phyloP scores from a whole-genome alignment of 2,797 vertebrate species.

The Ctenochaetus hawaiiensis region DNA sequence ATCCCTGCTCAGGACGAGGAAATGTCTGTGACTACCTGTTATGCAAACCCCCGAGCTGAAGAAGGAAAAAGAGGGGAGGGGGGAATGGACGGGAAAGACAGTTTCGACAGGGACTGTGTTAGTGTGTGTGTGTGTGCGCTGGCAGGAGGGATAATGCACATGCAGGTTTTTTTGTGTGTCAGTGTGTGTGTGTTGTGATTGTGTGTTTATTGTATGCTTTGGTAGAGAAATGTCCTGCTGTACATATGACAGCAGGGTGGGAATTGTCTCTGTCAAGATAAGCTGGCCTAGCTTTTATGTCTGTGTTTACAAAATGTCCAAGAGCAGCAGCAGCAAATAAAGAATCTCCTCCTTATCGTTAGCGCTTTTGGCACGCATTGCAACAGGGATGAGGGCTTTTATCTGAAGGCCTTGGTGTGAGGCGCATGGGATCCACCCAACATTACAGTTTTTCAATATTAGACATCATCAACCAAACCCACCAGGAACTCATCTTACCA shows the following conservation, averaged over 20 bases:
- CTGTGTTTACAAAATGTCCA: slow-evolving; percentile 74
- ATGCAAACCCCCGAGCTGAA: slow-evolving; percentile 90
- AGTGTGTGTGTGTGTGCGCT: slow-evolving; percentile 55
- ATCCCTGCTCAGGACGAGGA: slow-evolving; percentile 99
- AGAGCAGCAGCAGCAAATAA: slow-evolving; percentile 63
- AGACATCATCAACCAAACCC: slow-evolving; percentile 33
- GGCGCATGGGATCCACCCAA: slow-evolving; percentile 54
- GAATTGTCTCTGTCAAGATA: slow-evolving; percentile 73
- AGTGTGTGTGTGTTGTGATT: slow-evolving; percentile 54
- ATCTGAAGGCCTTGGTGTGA: slow-evolving; percentile 57
- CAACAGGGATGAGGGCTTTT: slow-evolving; percentile 54
- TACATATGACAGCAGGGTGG: slow-evolving; percentile 73
- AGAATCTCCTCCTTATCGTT: slow-evolving; percentile 55
- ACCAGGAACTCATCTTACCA: slow-evolving; percentile 26
- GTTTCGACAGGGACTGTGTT: slow-evolving; percentile 68
- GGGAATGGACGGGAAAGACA: slow-evolving; percentile 76
- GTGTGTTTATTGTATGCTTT: slow-evolving; percentile 65
- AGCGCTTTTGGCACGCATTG: slow-evolving; percentile 43
- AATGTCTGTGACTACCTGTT: slow-evolving; percentile 99
- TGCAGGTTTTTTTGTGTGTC: slow-evolving; percentile 52
- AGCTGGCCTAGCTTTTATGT: slow-evolving; percentile 74
- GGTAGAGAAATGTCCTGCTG: slow-evolving; percentile 58
- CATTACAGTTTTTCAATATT: slow-evolving; percentile 39
- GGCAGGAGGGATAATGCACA: slow-evolving; percentile 56
- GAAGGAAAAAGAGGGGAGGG: slow-evolving; percentile 79